Evolutionary conservation across 2,797 vertebrate species (phyloP), one percentile per base, ranked within the genome.

Genomic region (Melanotaenia boesemani): DNA sequence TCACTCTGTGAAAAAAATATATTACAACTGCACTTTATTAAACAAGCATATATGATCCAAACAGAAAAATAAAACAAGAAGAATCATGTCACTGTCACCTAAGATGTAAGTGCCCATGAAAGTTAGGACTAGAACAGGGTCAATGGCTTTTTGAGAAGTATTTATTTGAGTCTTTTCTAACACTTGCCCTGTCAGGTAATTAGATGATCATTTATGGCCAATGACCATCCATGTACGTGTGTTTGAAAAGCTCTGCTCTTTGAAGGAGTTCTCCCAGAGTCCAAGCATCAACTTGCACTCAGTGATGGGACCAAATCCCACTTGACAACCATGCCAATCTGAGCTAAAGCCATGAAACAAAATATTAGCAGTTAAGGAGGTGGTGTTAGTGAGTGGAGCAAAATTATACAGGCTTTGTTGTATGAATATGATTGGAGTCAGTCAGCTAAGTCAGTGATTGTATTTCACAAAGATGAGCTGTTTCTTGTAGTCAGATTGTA

Each of bases 401-500:
- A 44, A 16, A 8, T 24, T 34, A 15, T 36, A 6, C 8, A 34
- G 37, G 7, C 26, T 37, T 71, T 28, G 26, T 10, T 46, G 4
- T 57, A 36, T 20, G 61, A 63, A 6, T 26, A 22, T 44, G 20
- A 71, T 55, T n/a, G 37, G 24, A 55, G 39, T 41, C 37, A 16
- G 6, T 18, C n/a, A 52, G n/a, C 50, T 15, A 26, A 39, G 32
- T 32, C 34, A 54, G 22, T 32, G 46, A 54, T 41, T 72, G 16
- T 32, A 37, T 16, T 18, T n/a, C 28, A 36, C 46, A 28, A 63
- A 2, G 1, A n/a, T 34, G 39, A 64, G 10, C 13, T 58, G 30
- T 36, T 68, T 59, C 39, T 54, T 22, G n/a, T 32, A 16, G 22
- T 54, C 55, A 39, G 34, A 34, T 26, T 68, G n/a, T 59, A 68